A percentile compares a stretch with the other conserved stretches of the same genome.
Evolutionary conservation across 1,140 invertebrate species (phyloP).

Genomic region (Cherax quadricarinatus): DNA sequence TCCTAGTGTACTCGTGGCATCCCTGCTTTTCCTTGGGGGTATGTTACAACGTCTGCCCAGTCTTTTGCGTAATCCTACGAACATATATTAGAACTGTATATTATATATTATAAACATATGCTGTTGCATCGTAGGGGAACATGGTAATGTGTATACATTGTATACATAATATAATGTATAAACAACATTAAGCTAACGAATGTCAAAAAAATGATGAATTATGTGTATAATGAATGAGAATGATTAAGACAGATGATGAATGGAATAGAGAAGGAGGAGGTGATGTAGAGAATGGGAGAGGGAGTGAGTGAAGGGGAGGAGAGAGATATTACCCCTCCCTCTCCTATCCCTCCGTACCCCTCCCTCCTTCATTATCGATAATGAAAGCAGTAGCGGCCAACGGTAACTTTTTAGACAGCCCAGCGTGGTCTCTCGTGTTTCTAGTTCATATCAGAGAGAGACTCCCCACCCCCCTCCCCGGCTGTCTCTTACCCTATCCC

Average conservation of each 20-base stretch:
- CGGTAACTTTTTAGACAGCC: conserved; percentile 50
- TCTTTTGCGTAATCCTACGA: too few species aligned
- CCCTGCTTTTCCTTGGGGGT: too few species aligned
- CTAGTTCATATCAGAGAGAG: conserved; percentile 24
- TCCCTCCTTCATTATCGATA: conserved; percentile 62
- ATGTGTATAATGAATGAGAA: background rate
- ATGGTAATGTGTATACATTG: too few species aligned
- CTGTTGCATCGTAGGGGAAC: too few species aligned
- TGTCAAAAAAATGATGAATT: conserved; percentile 32
- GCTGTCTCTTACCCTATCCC: too few species aligned
- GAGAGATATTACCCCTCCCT: conserved; percentile 5
- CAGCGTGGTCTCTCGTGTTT: conserved; percentile 49
- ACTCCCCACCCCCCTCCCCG: too few species aligned
- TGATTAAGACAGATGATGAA: conserved; percentile 13
- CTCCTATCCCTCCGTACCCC: background rate
- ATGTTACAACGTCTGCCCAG: too few species aligned
- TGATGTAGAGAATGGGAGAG: background rate
- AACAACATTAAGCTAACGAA: background rate
- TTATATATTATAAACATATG: too few species aligned
- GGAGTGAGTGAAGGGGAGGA: background rate
- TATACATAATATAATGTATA: too few species aligned
- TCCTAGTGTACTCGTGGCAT: too few species aligned
- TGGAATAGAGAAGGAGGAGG: conserved; percentile 9
- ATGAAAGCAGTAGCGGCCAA: conserved; percentile 64
- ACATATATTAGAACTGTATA: too few species aligned